A percentile compares a stretch with the other conserved stretches of the same genome.
phyloP scores from a whole-genome alignment of 2,888 invertebrate genomes.

The Lottia scabra region DNA sequence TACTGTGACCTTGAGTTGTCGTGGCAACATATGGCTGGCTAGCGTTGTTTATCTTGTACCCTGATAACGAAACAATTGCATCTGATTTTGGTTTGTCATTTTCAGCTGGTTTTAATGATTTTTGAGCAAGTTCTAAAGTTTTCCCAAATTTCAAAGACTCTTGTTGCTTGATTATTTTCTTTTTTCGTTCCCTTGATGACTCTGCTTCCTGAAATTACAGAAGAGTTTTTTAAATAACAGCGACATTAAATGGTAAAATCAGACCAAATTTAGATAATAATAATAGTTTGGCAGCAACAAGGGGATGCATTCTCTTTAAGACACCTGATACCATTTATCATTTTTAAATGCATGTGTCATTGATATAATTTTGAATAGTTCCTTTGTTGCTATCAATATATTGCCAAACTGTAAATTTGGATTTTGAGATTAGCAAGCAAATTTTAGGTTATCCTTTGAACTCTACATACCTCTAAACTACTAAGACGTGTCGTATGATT shows the following conservation, averaged over 20 bases:
- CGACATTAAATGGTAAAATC: too few relatives aligned
- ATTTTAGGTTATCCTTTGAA: too few relatives aligned
- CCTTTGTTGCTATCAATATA: too few relatives aligned
- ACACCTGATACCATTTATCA: too few relatives aligned
- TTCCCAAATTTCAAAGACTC: conserved; percentile 61
- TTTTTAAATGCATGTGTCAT: too few relatives aligned
- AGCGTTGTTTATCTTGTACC: conserved; percentile 14
- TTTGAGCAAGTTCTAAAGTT: conserved; percentile 55
- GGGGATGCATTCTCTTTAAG: too few relatives aligned
- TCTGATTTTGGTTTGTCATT: conserved; percentile 6
- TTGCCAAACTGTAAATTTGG: too few relatives aligned
- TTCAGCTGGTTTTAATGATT: conserved; percentile 40
- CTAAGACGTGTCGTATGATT: conserved; percentile 57
- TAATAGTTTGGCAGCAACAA: too few relatives aligned
- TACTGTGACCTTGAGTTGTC: not conserved
- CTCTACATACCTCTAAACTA: conserved; percentile 53
- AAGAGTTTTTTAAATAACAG: not conserved
- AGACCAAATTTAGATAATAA: too few relatives aligned
- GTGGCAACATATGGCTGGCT: not conserved
- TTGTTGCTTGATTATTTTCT: conserved; percentile 49
- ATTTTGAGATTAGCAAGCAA: too few relatives aligned
- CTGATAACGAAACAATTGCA: conserved; percentile 1
- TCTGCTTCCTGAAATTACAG: conserved; percentile 49
- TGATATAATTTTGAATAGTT: too few relatives aligned
- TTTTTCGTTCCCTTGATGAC: conserved; percentile 55